These are phyloP conservation scores for Epizoanthus scotinus DNA, from an alignment of 92 coral and sea anemone species.

Conservation along the genomic window DNA sequence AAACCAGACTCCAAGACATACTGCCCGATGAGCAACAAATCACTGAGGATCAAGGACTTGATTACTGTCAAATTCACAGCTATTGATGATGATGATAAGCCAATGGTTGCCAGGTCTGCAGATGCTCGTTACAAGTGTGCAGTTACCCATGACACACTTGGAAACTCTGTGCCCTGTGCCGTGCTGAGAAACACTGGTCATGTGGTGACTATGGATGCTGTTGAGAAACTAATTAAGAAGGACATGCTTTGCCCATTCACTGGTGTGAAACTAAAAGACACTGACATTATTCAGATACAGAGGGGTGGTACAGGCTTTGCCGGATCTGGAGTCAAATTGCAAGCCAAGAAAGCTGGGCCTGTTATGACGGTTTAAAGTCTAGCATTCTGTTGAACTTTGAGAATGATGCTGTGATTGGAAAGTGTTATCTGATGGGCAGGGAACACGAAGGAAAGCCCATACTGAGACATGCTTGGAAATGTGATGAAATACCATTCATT, in stretches of 20 bases:
- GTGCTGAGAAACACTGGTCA: conserved; percentile 90
- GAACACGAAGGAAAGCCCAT: no score
- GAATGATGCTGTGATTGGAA: no score
- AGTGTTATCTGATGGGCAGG: no score
- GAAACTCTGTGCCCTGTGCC: conserved; percentile 96
- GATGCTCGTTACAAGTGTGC: conserved; percentile 88
- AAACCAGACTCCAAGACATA: conserved; percentile 93
- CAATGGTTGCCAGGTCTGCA: conserved; percentile 79
- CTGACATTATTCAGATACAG: conserved; percentile 87
- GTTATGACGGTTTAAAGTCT: conserved; percentile 70
- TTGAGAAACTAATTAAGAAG: conserved; percentile 88
- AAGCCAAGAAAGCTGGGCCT: conserved; percentile 93
- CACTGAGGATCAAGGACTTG: conserved; percentile 86
- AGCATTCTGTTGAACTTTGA: no score
- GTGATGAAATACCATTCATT: no score
- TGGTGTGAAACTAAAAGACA: conserved; percentile 75
- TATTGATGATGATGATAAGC: conserved; percentile 66
- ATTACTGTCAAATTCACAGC: conserved; percentile 82
- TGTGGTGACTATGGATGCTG: conserved; percentile 98
- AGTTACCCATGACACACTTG: conserved; percentile 91
- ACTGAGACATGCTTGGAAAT: no score
- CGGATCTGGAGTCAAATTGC: conserved; percentile 81
- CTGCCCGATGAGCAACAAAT: conserved; percentile 93
- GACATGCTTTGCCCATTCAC: conserved; percentile 98
- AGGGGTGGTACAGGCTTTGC: conserved; percentile 99